These are phyloP conservation scores for Petrolisthes manimaculis DNA, from an alignment of 2,888 invertebrate genomes.

Conservation along the genomic window DNA sequence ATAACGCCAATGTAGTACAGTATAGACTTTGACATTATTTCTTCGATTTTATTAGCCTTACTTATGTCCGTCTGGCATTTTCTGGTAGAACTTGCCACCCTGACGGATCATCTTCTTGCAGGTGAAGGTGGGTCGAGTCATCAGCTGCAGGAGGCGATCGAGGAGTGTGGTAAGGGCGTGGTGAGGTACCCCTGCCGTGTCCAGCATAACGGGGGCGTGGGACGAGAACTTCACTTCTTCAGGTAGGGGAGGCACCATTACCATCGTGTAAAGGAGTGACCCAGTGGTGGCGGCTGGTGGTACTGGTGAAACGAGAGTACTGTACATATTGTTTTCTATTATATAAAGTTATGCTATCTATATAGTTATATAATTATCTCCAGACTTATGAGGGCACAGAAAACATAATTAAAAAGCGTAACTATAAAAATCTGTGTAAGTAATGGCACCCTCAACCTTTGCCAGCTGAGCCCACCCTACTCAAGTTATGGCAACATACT, in stretches of 20 bases:
- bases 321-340: too few relatives aligned
- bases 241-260: background rate
- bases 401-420: background rate
- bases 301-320: too few relatives aligned
- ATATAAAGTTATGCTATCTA: too few relatives aligned
- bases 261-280: too few relatives aligned
- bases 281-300: too few relatives aligned
- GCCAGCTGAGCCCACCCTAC: too few relatives aligned
- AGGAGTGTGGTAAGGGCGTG: background rate
- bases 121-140: background rate
- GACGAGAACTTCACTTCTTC: background rate
- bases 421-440: background rate
- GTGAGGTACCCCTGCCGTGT: background rate
- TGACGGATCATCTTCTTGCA: conserved; percentile 11
- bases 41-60: background rate
- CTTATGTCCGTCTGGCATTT: conserved; percentile 6
- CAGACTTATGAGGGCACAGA: background rate
- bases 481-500: too few relatives aligned
- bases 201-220: background rate
- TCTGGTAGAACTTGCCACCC: background rate
- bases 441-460: too few relatives aligned
- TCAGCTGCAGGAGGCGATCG: background rate
- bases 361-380: too few relatives aligned
- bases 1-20: background rate
- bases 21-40: background rate